Conservation (phyloP, 2,797 vertebrate genomes). For the Hybognathus amarus region DNA sequence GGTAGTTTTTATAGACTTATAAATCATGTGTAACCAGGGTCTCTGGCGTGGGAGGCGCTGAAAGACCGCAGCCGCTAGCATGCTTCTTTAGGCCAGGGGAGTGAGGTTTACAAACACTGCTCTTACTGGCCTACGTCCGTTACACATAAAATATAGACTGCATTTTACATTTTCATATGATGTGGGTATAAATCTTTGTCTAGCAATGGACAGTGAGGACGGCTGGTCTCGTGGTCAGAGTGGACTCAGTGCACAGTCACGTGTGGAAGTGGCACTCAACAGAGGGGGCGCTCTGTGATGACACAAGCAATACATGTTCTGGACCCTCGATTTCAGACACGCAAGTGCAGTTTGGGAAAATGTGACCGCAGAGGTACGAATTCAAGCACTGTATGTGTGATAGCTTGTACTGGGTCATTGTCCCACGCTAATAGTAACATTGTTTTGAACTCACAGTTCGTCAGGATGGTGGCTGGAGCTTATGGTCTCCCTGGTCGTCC, state of each 20-base stretch:
- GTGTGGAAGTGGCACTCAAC: conserved; percentile 92
- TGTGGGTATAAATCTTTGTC: conserved; percentile 3
- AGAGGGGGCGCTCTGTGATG: conserved; percentile 94
- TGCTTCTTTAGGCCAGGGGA: too few species aligned
- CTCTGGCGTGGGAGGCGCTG: too few species aligned
- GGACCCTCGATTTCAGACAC: conserved; percentile 93
- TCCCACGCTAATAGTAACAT: neutral
- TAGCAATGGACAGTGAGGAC: conserved; percentile 80
- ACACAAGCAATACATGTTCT: conserved; percentile 83
- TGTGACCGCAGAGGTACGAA: conserved; percentile 89
- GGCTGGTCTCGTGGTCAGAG: conserved; percentile 97
- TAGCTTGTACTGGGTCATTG: neutral
- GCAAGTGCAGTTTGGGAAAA: conserved; percentile 87
- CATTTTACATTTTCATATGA: neutral
- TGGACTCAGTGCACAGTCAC: conserved; percentile 94
- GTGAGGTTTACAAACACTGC: too few species aligned
- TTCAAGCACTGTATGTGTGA: neutral
- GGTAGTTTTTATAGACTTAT: neutral
- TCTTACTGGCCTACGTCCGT: too few species aligned
- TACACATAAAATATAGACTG: neutral
- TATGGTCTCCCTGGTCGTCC: conserved; percentile 97
- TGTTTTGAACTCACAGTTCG: conserved; percentile 73
- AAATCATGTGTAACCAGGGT: neutral
- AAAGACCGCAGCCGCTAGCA: too few species aligned
- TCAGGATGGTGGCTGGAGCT: conserved; percentile 90